phyloP scores from a whole-genome alignment of 2,113 vertebrate species.

The Gracilinanus agilis region DNA sequence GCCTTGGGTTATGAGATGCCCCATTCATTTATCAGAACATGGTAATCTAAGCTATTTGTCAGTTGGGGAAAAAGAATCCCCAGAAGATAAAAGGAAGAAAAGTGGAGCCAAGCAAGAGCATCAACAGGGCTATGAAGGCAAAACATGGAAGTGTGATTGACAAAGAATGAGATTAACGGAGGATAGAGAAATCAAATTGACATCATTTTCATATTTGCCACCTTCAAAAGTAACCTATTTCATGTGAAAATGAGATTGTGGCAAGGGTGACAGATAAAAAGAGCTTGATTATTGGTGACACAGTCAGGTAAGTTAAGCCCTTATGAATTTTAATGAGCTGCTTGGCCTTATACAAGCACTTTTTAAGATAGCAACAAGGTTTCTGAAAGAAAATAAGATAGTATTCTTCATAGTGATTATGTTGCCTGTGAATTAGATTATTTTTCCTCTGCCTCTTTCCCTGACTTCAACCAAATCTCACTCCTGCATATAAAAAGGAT shows the following conservation, averaged over 20 bases:
- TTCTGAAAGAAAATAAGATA: slow-evolving; percentile 67
- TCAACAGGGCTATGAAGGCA: fast-evolving
- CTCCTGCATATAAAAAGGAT: slow-evolving; percentile 44
- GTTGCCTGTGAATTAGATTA: slow-evolving; percentile 53
- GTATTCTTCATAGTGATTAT: slow-evolving; percentile 63
- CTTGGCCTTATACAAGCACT: slow-evolving; percentile 59
- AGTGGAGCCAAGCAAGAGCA: slow-evolving; percentile 37
- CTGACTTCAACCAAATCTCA: slow-evolving; percentile 4
- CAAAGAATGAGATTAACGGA: slow-evolving; percentile 52
- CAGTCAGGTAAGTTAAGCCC: slow-evolving; percentile 67
- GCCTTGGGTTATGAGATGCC: neutral
- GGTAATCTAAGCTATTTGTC: slow-evolving; percentile 46
- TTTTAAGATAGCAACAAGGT: slow-evolving; percentile 70
- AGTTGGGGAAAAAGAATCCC: neutral
- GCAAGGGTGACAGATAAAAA: slow-evolving; percentile 62
- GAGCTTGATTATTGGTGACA: slow-evolving; percentile 59
- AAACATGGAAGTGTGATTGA: slow-evolving; percentile 13
- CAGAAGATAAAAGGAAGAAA: fast-evolving
- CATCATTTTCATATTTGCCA: slow-evolving; percentile 35
- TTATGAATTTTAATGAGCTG: slow-evolving; percentile 73
- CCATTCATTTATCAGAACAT: slow-evolving; percentile 21
- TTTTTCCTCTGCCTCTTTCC: neutral
- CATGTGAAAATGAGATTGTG: slow-evolving; percentile 57
- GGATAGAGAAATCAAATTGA: slow-evolving; percentile 55
- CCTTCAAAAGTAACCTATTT: slow-evolving; percentile 56